Evolutionary conservation across 2,888 invertebrate genomes (phyloP), one percentile per base, ranked within the genome.

Genomic region (Drosophila yooni): DNA sequence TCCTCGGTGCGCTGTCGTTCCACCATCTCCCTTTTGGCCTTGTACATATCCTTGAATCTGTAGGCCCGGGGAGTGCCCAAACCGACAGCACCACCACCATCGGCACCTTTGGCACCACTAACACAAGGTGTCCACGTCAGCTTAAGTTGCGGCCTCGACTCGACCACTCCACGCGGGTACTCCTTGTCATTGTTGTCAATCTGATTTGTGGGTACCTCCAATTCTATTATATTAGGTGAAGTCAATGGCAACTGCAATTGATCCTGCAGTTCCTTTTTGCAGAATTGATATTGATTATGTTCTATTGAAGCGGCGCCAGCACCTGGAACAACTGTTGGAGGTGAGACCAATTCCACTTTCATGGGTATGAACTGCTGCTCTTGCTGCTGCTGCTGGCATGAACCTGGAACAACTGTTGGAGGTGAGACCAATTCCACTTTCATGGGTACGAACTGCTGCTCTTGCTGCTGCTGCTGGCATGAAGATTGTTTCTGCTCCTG

Each of bases 31-130:
- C 89, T 88, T 13, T 90, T 92, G 11, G 71, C 78, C 53, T 92
- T 84, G 57, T 93, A 93, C 0, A 92, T 59, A 48, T 91, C 88
- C 54, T 85, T 89, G 51, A 89, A 91, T 0, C 82, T 76, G 53
- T 92, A 92, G 0, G 88, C 93, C 8, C 86, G 83, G 67, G 15
- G 80, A 76, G 52, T 62, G 11, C 31, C 46, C 27, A 40, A 4
- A 25, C 15, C 60, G 2, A 0, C 25, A 18, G 60, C n/a, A 6
- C 13, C 43, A 21, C 25, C 43, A 18, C n/a, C 38, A 57, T 40
- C 29, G 13, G 13, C 40, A 29, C 3, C 15, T 25, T 29, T 43
- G 13, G 13, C 3, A 15, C 4, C 33, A 4, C 15, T 18, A 3
- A 43, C 11, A 7, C 10, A 21, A 4, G 69, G 69, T 2, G 69